Evolutionary conservation across 2,888 invertebrate species (phyloP).

Genomic region (Halictus quadricinctus): DNA sequence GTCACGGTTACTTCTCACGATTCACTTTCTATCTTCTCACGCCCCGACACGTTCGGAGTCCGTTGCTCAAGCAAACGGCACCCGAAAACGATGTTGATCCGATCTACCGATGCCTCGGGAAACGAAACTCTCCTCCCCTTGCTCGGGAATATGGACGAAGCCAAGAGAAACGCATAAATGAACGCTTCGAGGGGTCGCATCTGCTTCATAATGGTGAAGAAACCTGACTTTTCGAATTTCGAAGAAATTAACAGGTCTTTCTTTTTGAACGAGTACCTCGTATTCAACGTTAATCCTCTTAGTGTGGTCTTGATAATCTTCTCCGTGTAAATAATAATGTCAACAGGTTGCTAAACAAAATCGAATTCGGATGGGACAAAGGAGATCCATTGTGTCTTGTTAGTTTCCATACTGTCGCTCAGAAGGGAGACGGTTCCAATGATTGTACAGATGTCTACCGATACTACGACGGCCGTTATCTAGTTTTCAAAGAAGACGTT

Average conservation of each 20-base stretch:
- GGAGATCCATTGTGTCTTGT: no score
- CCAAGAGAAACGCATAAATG: not conserved
- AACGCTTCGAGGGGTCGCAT: not conserved
- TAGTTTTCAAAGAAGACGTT: not conserved
- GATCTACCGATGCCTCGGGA: not conserved
- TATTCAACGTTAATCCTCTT: no score
- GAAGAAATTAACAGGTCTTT: not conserved
- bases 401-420: no score
- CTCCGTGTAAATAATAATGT: no score
- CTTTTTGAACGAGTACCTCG: no score
- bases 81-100: slow-evolving; percentile 7
- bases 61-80: slow-evolving; percentile 8
- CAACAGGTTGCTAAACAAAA: no score
- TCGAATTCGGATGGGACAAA: no score
- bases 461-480: not conserved
- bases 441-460: no score
- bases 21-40: slow-evolving; percentile 56
- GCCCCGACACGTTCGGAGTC: slow-evolving; percentile 40
- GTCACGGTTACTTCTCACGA: slow-evolving; percentile 50
- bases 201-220: not conserved
- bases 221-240: not conserved
- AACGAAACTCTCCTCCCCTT: not conserved
- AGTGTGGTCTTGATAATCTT: no score
- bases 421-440: no score
- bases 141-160: not conserved